phyloP scores from a whole-genome alignment of 2,888 invertebrate genomes.

The Parthenolecanium corni region DNA sequence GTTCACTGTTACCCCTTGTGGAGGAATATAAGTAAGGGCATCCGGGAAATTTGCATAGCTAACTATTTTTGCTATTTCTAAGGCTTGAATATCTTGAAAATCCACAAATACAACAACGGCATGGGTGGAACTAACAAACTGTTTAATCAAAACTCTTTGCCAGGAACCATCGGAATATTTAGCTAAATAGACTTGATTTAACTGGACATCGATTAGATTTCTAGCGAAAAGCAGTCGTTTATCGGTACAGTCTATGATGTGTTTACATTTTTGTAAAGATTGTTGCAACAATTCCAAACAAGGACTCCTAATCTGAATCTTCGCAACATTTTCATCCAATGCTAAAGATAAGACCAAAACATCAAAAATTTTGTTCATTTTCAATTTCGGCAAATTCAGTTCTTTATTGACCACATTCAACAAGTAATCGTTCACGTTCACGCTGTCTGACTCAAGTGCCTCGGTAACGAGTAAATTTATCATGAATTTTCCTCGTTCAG shows the following conservation, averaged over 20 bases:
- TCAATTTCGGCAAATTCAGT: neutral
- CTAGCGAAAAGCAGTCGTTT: neutral
- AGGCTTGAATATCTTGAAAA: neutral
- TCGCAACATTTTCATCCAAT: neutral
- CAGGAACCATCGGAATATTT: neutral
- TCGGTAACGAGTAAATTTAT: neutral
- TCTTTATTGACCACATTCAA: slow-evolving; percentile 1
- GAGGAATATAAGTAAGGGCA: neutral
- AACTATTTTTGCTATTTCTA: neutral
- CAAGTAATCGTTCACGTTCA: slow-evolving; percentile 2
- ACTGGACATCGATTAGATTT: neutral
- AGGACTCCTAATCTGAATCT: slow-evolving; percentile 3
- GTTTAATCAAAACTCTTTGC: slow-evolving; percentile 7
- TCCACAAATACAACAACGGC: slow-evolving; percentile 2
- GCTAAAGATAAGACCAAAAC: neutral
- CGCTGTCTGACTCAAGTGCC: neutral
- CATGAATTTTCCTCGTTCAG: neutral
- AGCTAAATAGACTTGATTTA: slow-evolving; percentile 4
- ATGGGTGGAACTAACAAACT: neutral
- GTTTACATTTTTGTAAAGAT: neutral
- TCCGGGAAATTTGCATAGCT: neutral
- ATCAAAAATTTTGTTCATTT: neutral
- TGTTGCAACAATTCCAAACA: slow-evolving; percentile 1
- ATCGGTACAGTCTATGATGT: neutral
- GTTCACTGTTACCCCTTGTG: neutral